Evolutionary conservation across 1,140 invertebrate species (phyloP).

Genomic region (Hestina assimilis): DNA sequence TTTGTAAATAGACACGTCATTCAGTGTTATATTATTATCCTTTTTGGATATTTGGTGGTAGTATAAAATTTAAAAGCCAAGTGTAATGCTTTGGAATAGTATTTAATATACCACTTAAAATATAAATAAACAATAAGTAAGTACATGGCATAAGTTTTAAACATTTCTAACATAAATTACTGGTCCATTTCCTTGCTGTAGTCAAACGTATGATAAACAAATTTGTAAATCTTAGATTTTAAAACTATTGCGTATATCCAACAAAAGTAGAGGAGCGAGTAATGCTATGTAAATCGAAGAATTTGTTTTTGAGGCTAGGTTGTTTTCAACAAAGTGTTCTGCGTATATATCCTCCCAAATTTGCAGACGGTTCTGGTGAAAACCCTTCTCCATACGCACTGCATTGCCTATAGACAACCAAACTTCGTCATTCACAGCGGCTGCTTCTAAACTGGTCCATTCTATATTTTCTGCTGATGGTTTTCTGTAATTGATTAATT

Average conservation of each 20-base stretch:
- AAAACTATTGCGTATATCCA: not conserved
- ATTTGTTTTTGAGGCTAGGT: slow-evolving; percentile 7
- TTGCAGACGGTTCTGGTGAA: slow-evolving; percentile 40
- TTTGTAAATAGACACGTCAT: too few relatives aligned
- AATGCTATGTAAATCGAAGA: slow-evolving; percentile 13
- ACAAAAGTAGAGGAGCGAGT: not conserved
- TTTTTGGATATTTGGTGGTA: not conserved
- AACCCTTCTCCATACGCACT: slow-evolving; percentile 26
- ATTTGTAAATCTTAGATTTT: not conserved
- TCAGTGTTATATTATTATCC: too few relatives aligned
- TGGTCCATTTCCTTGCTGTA: not conserved
- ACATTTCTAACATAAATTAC: too few relatives aligned
- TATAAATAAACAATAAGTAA: not conserved
- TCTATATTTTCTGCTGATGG: slow-evolving; percentile 31
- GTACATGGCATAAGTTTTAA: not conserved
- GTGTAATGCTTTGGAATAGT: not conserved
- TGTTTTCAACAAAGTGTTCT: slow-evolving; percentile 49
- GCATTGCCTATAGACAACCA: slow-evolving; percentile 42
- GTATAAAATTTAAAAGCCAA: not conserved
- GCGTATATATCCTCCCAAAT: slow-evolving; percentile 56
- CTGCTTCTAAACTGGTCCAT: slow-evolving; percentile 36
- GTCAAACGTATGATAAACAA: too few relatives aligned
- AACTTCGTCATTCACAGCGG: slow-evolving; percentile 27
- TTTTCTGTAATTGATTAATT: slow-evolving; percentile 39
- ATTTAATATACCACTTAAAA: slow-evolving; percentile 12